Conservation (phyloP, 2,888 invertebrate species). For the Calliopum simillimum region DNA sequence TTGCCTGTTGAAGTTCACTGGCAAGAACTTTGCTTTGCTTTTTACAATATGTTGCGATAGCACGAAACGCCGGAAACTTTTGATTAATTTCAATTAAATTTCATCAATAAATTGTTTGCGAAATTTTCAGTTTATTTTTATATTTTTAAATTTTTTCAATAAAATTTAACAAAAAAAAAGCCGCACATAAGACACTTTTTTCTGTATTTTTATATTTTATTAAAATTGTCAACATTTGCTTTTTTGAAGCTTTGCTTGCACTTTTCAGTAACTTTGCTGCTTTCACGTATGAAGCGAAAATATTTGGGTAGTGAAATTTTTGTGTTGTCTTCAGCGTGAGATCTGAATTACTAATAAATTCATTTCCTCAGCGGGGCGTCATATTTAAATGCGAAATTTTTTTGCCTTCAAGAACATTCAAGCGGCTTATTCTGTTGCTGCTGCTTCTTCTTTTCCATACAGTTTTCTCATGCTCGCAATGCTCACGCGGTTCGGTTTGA, state of each 20-base stretch:
- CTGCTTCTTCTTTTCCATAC: background rate
- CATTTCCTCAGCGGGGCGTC: conserved; percentile 59
- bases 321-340: conserved; percentile 52
- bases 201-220: conserved; percentile 6
- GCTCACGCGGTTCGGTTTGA: background rate
- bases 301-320: conserved; percentile 29
- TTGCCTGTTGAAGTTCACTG: too few relatives aligned
- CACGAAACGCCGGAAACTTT: conserved; percentile 16
- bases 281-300: conserved; percentile 27
- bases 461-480: background rate
- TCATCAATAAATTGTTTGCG: conserved; percentile 4
- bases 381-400: conserved; percentile 62
- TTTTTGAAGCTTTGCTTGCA: conserved; percentile 35
- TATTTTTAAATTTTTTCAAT: background rate
- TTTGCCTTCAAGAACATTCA: conserved; percentile 24
- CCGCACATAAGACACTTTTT: too few relatives aligned
- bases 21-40: too few relatives aligned
- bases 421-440: background rate
- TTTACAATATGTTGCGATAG: background rate
- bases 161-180: background rate
- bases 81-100: conserved; percentile 24
- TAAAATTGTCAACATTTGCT: conserved; percentile 39
- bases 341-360: conserved; percentile 61
- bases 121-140: background rate
- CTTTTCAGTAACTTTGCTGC: conserved; percentile 23